Percentiles rank a stretch among this genome's conserved stretches.
Evolutionary conservation across 2,113 vertebrate species (phyloP).

Genomic region (Rhea pennata): DNA sequence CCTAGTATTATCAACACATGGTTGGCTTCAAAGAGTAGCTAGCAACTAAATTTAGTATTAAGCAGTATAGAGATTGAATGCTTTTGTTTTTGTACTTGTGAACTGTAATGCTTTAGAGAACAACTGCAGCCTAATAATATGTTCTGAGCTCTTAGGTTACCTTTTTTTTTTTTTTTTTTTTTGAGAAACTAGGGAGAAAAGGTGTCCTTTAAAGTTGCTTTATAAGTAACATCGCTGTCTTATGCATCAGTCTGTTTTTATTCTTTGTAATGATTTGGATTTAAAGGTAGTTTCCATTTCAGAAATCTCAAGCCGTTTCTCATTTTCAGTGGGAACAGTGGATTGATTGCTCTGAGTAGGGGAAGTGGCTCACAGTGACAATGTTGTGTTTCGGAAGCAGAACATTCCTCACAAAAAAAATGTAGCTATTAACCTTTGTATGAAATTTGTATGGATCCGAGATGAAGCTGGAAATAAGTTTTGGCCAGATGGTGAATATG

Average conservation of each 20-base stretch:
- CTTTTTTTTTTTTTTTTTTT: background rate
- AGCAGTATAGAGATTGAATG: background rate
- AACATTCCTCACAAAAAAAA: background rate
- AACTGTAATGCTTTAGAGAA: background rate
- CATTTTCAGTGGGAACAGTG: background rate
- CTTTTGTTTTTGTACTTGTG: background rate
- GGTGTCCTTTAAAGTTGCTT: background rate
- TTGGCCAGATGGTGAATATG: background rate
- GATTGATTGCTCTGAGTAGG: background rate
- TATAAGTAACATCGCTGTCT: background rate
- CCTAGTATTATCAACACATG: background rate
- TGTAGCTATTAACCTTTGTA: conserved; percentile 13
- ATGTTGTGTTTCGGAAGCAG: conserved; percentile 8
- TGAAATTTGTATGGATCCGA: background rate
- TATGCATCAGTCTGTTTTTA: background rate
- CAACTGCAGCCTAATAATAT: background rate
- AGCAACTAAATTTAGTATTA: background rate
- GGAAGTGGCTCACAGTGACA: conserved; percentile 27
- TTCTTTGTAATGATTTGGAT: background rate
- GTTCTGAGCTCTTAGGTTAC: background rate
- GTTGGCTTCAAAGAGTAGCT: background rate
- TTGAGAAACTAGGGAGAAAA: background rate
- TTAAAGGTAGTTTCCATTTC: background rate
- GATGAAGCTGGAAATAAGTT: background rate
- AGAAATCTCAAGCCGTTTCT: background rate